Percentiles rank a stretch among this genome's conserved stretches.
These are phyloP conservation scores for Tinamus major DNA, from an alignment of 2,797 vertebrate species.

Conservation along the genomic window DNA sequence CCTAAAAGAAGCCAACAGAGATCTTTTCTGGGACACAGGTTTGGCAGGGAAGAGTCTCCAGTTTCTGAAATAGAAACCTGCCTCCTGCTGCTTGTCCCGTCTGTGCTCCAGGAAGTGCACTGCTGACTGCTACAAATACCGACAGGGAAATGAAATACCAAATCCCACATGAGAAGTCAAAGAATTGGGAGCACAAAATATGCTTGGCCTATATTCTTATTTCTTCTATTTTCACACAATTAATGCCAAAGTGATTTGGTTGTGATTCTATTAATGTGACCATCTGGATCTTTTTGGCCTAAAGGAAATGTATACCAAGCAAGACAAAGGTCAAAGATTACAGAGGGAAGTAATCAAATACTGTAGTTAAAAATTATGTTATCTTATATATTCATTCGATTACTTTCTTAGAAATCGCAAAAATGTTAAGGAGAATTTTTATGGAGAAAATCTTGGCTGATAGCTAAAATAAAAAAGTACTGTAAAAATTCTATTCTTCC, in stretches of 20 bases:
- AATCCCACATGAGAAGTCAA: not conserved
- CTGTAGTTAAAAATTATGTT: not conserved
- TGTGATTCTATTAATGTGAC: not conserved
- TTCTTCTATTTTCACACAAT: not conserved
- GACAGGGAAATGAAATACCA: not conserved
- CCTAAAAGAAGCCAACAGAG: not conserved
- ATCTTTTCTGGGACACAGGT: not conserved
- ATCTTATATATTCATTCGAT: fast-evolving
- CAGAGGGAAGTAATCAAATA: not conserved
- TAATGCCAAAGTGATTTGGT: not conserved
- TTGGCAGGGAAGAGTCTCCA: not conserved
- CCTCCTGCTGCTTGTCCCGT: not conserved
- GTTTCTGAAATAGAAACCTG: not conserved
- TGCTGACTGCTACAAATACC: not conserved
- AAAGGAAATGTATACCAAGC: not conserved
- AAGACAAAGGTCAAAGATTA: not conserved
- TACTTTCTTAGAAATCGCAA: not conserved
- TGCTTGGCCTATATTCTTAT: not conserved
- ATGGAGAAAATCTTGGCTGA: not conserved
- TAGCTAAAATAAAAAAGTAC: not conserved
- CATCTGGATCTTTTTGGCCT: not conserved
- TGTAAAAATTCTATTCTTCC: not conserved
- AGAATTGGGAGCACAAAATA: not conserved
- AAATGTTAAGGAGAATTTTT: not conserved
- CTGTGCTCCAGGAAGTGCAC: fast-evolving